A percentile compares a stretch with the other conserved stretches of the same genome.
These are phyloP conservation scores for Austrolebias charrua DNA, from an alignment of 2,797 vertebrate genomes.

Conservation along the genomic window DNA sequence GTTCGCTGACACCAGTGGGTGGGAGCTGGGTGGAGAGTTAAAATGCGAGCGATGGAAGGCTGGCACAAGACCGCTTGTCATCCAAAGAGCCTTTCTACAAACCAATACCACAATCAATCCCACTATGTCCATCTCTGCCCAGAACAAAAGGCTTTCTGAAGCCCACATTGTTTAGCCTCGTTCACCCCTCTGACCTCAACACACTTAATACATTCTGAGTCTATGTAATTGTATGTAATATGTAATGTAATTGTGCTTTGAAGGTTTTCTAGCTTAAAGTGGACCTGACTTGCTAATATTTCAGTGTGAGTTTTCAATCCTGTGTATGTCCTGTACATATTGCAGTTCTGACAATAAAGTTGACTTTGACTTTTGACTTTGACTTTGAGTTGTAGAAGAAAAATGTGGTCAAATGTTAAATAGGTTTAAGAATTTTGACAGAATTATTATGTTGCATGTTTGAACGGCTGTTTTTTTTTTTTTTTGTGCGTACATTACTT, in stretches of 20 bases:
- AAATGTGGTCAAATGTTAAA: neutral
- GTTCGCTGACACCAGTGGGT: slow-evolving; percentile 46
- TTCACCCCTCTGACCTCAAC: slow-evolving; percentile 51
- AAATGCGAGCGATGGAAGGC: slow-evolving; percentile 58
- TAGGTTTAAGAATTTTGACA: neutral
- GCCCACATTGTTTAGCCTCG: slow-evolving; percentile 42
- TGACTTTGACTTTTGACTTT: no score
- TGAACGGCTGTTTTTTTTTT: no score
- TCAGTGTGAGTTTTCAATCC: neutral
- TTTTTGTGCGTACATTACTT: no score
- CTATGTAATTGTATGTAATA: neutral
- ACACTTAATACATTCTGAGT: slow-evolving; percentile 23
- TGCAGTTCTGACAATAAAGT: no score
- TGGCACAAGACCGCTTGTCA: slow-evolving; percentile 64
- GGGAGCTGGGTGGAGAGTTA: slow-evolving; percentile 38
- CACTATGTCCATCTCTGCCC: slow-evolving; percentile 61
- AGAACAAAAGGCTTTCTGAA: slow-evolving; percentile 60
- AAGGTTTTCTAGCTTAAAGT: neutral
- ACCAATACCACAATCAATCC: slow-evolving; percentile 40
- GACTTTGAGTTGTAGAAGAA: no score
- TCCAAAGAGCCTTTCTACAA: slow-evolving; percentile 48
- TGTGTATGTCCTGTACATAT: no score
- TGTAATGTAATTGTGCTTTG: neutral
- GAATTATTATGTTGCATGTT: no score
- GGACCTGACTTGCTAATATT: neutral